Evolutionary conservation across 2,113 vertebrate genomes (phyloP).

Genomic region (Sakesphorus luctuosus): DNA sequence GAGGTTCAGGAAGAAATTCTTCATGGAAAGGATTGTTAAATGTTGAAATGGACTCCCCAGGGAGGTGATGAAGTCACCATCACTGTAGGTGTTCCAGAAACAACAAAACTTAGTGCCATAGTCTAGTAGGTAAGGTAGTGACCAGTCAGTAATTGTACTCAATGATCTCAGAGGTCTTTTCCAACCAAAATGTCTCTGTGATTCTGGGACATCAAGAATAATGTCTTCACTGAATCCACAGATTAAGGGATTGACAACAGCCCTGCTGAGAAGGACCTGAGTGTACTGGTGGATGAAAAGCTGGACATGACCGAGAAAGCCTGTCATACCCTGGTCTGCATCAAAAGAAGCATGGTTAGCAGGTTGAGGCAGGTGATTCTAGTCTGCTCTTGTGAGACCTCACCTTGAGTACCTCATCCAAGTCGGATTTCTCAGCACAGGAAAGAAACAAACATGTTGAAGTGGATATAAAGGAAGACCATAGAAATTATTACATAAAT

Average conservation of each 20-base stretch:
- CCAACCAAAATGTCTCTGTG: not conserved
- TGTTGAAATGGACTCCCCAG: not conserved
- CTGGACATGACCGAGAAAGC: not conserved
- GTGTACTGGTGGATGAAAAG: not conserved
- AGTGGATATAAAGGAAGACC: fast-evolving
- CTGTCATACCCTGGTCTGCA: fast-evolving
- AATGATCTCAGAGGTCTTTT: not conserved
- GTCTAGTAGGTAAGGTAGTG: not conserved
- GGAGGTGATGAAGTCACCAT: not conserved
- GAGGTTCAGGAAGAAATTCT: not conserved
- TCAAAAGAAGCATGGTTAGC: fast-evolving
- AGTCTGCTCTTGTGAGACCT: not conserved
- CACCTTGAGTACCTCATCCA: not conserved
- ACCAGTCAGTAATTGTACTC: not conserved
- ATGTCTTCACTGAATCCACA: not conserved
- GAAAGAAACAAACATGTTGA: not conserved
- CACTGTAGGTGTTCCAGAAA: not conserved
- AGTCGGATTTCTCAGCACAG: too few species aligned
- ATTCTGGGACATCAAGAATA: not conserved
- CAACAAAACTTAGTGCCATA: not conserved
- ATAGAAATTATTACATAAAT: not conserved
- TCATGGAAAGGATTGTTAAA: not conserved
- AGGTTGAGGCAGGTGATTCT: fast-evolving
- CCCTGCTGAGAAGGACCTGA: not conserved
- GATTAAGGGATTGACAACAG: not conserved